Conservation (phyloP, 2,113 vertebrate species). For the Oncorhynchus gorbuscha region DNA sequence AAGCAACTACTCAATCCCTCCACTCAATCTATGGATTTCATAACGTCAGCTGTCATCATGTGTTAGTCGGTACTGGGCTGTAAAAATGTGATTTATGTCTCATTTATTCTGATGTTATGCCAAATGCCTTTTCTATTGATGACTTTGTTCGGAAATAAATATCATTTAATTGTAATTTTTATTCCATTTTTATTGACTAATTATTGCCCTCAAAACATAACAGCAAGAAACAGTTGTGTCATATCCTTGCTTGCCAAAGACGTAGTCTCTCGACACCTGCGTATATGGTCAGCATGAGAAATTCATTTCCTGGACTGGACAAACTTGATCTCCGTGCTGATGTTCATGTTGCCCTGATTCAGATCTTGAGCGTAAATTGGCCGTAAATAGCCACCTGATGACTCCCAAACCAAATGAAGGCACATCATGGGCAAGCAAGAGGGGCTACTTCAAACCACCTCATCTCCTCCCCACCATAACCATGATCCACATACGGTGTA, state of each 20-base stretch:
- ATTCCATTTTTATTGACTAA: not conserved
- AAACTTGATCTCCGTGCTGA: not conserved
- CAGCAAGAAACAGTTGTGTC: no score
- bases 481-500: not conserved
- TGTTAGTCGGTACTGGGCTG: no score
- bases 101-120: no score
- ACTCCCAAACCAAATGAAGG: not conserved
- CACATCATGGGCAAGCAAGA: not conserved
- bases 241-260: not conserved
- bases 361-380: constrained; percentile 6
- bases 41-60: no score
- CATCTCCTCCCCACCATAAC: not conserved
- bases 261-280: not conserved
- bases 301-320: not conserved
- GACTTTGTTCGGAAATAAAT: constrained; percentile 2
- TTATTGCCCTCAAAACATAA: not conserved
- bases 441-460: not conserved
- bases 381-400: constrained; percentile 4
- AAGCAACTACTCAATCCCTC: not conserved
- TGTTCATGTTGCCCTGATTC: not conserved
- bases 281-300: not conserved
- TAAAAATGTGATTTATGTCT: no score
- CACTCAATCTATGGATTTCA: no score
- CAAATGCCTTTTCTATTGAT: not conserved
- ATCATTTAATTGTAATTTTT: constrained; percentile 36